Percentiles rank a stretch among this genome's conserved stretches.
These are phyloP conservation scores for Periparus ater DNA, from an alignment of 2,797 vertebrate genomes.

Conservation along the genomic window DNA sequence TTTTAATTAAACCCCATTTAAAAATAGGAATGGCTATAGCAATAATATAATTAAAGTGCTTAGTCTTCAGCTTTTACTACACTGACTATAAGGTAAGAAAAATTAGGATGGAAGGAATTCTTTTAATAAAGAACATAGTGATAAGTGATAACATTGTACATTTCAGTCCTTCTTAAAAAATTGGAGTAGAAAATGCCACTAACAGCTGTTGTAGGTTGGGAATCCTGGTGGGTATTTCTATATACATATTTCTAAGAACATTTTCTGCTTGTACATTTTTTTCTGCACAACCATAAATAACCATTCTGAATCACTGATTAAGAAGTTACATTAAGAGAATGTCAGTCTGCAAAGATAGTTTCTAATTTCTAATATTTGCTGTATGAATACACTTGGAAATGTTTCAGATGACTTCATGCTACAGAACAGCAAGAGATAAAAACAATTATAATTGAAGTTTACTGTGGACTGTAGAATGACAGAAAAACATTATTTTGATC, in stretches of 20 bases:
- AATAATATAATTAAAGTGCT: neutral
- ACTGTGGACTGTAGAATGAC: neutral
- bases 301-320: neutral
- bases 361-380: neutral
- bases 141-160: neutral
- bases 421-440: neutral
- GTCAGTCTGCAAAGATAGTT: neutral
- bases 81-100: neutral
- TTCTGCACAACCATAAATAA: neutral
- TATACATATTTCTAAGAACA: neutral
- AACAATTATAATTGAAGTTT: neutral
- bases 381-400: neutral
- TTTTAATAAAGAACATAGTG: neutral
- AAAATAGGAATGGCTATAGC: neutral
- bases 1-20: neutral
- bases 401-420: neutral
- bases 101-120: neutral
- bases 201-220: neutral
- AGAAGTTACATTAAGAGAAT: neutral
- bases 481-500: neutral
- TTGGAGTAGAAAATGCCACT: neutral
- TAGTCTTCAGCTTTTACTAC: neutral
- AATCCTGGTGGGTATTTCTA: neutral
- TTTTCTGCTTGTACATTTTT: neutral
- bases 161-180: neutral